phyloP scores from a whole-genome alignment of 2,888 invertebrate species.

The Antitype chi region DNA sequence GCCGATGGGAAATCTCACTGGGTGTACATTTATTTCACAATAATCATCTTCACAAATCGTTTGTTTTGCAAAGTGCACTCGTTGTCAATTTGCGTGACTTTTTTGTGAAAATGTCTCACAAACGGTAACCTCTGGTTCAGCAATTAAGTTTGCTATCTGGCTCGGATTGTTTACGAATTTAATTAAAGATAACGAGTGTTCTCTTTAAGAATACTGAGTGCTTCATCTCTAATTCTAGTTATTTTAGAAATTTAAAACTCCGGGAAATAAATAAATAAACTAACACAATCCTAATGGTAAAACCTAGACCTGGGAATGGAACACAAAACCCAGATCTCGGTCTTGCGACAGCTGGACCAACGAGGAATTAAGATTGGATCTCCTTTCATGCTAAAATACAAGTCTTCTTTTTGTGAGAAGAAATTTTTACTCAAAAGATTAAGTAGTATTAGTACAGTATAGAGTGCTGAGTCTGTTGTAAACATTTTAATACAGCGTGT shows the following conservation, averaged over 20 bases:
- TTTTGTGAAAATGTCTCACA: constrained; percentile 12
- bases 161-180: constrained; percentile 10
- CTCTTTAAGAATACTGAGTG: not conserved
- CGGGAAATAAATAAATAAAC: too few species aligned
- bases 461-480: not conserved
- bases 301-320: not conserved
- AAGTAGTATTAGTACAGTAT: not conserved
- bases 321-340: not conserved
- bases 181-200: constrained; percentile 32
- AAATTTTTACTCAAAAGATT: constrained; percentile 3
- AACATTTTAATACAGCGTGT: not conserved
- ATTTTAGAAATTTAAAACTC: not conserved
- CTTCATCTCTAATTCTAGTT: not conserved
- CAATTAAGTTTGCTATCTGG: constrained; percentile 34
- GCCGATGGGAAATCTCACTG: too few species aligned
- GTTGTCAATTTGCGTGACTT: constrained; percentile 22
- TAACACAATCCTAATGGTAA: too few species aligned
- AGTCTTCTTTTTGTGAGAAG: not conserved
- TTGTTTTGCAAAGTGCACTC: constrained; percentile 8
- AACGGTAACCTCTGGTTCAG: not conserved
- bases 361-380: not conserved
- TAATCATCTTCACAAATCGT: constrained; percentile 11
- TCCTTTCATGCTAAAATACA: not conserved
- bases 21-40: too few species aligned
- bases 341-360: not conserved